Percentiles rank a stretch among this genome's conserved stretches.
phyloP scores from a whole-genome alignment of 2,113 vertebrate species.

The Aepyceros melampus region DNA sequence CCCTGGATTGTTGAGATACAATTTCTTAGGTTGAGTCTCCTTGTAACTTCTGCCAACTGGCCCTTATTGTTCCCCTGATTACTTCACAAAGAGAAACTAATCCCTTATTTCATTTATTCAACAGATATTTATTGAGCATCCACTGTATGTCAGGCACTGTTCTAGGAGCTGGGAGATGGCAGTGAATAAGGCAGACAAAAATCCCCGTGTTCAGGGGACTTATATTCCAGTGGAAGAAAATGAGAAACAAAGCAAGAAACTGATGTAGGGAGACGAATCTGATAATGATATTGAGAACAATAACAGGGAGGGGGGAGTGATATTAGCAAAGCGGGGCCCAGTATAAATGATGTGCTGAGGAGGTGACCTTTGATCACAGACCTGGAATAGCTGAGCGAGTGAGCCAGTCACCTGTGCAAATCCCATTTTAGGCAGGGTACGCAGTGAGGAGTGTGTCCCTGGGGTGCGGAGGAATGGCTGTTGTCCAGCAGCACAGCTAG shows the following conservation, averaged over 20 bases:
- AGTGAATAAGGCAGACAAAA: not conserved
- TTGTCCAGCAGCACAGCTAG: accelerated
- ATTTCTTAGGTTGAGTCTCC: not conserved
- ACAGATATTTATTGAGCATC: not conserved
- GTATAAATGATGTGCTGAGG: not conserved
- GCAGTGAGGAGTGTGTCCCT: not conserved
- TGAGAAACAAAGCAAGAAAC: not conserved
- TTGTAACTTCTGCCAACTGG: not conserved
- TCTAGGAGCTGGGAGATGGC: not conserved
- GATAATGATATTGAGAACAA: not conserved
- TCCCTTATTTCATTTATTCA: not conserved
- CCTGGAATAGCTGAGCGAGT: not conserved
- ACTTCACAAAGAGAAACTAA: not conserved
- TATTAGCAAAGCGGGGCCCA: not conserved
- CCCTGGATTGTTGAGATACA: not conserved
- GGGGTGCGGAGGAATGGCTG: accelerated
- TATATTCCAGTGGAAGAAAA: not conserved
- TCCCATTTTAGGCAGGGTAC: not conserved
- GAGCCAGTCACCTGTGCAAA: not conserved
- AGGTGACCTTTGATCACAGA: not conserved
- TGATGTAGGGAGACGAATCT: not conserved
- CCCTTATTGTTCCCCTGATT: not conserved
- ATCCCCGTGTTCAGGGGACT: not conserved
- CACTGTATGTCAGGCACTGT: not conserved
- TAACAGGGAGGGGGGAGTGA: not conserved